Conservation (phyloP, 1,140 invertebrate genomes). For the Lepidotrigona ventralis region DNA sequence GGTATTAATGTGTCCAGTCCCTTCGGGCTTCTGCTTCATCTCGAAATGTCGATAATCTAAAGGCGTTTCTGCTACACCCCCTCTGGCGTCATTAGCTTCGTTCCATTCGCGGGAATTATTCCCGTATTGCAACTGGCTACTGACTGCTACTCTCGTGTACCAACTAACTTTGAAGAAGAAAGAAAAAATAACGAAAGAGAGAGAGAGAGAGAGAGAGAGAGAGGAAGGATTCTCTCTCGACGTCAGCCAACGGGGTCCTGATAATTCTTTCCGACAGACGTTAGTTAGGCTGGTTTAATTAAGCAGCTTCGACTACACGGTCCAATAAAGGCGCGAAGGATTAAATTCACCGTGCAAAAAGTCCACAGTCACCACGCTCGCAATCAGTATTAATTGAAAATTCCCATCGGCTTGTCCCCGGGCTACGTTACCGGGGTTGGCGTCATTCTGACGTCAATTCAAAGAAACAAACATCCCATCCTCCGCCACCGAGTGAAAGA, state of each 20-base stretch:
- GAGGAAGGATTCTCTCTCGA: not conserved
- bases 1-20: slow-evolving; percentile 75
- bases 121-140: not conserved
- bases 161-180: not conserved
- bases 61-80: slow-evolving; percentile 15
- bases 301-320: slow-evolving; percentile 14
- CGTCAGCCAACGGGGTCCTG: too few relatives aligned
- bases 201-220: not conserved
- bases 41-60: slow-evolving; percentile 64
- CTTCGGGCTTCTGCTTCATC: slow-evolving; percentile 66
- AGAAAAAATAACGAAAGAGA: not conserved
- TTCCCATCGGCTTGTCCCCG: not conserved
- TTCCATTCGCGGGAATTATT: slow-evolving; percentile 12
- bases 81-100: slow-evolving; percentile 24
- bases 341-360: slow-evolving; percentile 35
- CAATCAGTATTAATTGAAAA: slow-evolving; percentile 46
- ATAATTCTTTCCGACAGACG: not conserved
- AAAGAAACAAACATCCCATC: slow-evolving; percentile 32
- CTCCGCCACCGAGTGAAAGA: not conserved
- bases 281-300: slow-evolving; percentile 34
- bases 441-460: slow-evolving; percentile 1
- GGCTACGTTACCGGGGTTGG: too few relatives aligned
- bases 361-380: slow-evolving; percentile 23
- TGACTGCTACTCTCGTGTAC: not conserved
- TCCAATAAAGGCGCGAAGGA: slow-evolving; percentile 28